Percentiles rank a stretch among this genome's conserved stretches.
Conservation (phyloP, 2,797 vertebrate species). For the Sebastes ruberrimus region DNA sequence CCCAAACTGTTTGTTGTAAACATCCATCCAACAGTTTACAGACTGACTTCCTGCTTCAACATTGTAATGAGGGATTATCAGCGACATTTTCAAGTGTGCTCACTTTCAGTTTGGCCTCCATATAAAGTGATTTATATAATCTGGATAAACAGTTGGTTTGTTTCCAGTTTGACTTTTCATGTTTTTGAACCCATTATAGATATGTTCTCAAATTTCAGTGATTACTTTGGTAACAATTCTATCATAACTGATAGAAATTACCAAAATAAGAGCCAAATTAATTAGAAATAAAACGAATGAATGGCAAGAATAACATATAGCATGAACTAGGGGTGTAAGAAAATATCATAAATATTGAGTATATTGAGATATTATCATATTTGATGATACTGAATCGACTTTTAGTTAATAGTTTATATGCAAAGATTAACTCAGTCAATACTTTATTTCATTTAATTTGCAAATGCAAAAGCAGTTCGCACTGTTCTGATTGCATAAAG, state of each 20-base stretch:
- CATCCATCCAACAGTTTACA: background rate
- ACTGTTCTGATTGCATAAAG: too few relatives aligned
- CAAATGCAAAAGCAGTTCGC: rapidly evolving
- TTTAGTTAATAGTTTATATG: too few relatives aligned
- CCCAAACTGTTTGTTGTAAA: background rate
- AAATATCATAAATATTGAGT: too few relatives aligned
- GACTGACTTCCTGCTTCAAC: background rate
- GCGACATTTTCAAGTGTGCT: background rate
- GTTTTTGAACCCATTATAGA: background rate
- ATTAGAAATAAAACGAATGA: background rate
- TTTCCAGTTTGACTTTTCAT: background rate
- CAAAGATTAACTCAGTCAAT: too few relatives aligned
- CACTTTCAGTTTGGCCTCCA: background rate
- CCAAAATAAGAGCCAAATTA: background rate
- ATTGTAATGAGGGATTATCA: background rate
- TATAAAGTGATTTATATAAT: background rate
- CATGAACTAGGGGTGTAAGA: background rate
- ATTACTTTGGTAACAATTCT: rapidly evolving
- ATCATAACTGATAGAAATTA: background rate
- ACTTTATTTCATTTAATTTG: too few relatives aligned
- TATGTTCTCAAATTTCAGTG: background rate
- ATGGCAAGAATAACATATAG: background rate
- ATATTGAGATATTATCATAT: too few relatives aligned
- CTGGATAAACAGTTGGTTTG: background rate
- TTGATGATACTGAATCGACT: too few relatives aligned